These are phyloP conservation scores for Laspeyria flexula DNA, from an alignment of 2,888 invertebrate genomes.

Conservation along the genomic window DNA sequence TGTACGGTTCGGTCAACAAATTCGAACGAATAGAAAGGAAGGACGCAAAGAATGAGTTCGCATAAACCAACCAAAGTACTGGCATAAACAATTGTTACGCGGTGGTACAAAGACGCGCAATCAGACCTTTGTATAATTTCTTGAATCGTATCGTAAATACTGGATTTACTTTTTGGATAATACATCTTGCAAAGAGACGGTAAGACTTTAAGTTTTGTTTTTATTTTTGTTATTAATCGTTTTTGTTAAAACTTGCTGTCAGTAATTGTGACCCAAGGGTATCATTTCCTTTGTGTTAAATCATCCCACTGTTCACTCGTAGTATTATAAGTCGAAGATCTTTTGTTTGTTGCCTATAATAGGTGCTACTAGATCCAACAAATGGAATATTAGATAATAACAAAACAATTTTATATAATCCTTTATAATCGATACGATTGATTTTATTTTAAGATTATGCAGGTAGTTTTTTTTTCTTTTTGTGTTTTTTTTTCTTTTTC, in stretches of 20 bases:
- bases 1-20: constrained; percentile 11
- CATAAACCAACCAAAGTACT: neutral
- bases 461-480: too few species aligned
- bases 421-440: too few species aligned
- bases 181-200: too few species aligned
- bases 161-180: too few species aligned
- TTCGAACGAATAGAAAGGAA: constrained; percentile 17
- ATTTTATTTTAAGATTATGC: too few species aligned
- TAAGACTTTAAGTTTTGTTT: neutral
- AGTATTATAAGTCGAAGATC: too few species aligned
- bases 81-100: constrained; percentile 11
- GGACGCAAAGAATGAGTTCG: constrained; percentile 11
- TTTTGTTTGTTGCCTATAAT: too few species aligned
- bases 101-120: constrained; percentile 6
- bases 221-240: neutral
- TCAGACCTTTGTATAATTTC: neutral
- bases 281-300: constrained; percentile 44
- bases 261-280: constrained; percentile 14
- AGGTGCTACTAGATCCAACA: too few species aligned
- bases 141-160: constrained; percentile 11
- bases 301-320: constrained; percentile 28
- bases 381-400: too few species aligned
- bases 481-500: too few species aligned
- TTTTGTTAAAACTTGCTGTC: too few species aligned
- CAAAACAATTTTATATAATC: too few species aligned